Conservation (phyloP, 2,113 vertebrate genomes). For the Rhinolophus ferrumequinum region DNA sequence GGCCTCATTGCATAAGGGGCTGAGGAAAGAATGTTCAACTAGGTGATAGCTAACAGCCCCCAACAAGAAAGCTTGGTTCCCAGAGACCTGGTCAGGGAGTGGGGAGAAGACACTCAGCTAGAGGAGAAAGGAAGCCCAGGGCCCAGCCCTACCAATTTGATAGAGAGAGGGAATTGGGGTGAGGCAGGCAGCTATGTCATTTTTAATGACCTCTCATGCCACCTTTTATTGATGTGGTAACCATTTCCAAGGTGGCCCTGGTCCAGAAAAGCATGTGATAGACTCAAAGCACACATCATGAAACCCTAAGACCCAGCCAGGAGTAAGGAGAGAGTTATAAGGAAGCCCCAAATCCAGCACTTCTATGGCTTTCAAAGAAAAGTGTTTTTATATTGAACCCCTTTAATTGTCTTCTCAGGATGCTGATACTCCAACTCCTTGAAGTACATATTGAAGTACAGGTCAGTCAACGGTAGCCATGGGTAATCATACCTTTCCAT, state of each 20-base stretch:
- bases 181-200: background rate
- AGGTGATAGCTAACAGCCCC: background rate
- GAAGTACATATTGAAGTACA: background rate
- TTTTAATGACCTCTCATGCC: background rate
- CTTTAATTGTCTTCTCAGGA: background rate
- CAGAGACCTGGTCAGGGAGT: no score
- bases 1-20: background rate
- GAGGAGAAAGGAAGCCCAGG: background rate
- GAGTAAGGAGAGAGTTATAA: background rate
- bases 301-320: background rate
- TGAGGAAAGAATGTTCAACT: background rate
- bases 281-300: background rate
- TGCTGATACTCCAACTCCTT: background rate
- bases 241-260: background rate
- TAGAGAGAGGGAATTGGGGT: background rate
- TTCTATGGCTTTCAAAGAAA: background rate
- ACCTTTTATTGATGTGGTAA: background rate
- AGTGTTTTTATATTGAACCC: background rate
- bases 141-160: no score
- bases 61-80: background rate
- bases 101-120: background rate
- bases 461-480: accelerated
- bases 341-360: background rate
- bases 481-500: background rate
- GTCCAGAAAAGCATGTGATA: background rate